Conservation (phyloP, 2,113 vertebrate genomes). For the Formicarius rufipectus region DNA sequence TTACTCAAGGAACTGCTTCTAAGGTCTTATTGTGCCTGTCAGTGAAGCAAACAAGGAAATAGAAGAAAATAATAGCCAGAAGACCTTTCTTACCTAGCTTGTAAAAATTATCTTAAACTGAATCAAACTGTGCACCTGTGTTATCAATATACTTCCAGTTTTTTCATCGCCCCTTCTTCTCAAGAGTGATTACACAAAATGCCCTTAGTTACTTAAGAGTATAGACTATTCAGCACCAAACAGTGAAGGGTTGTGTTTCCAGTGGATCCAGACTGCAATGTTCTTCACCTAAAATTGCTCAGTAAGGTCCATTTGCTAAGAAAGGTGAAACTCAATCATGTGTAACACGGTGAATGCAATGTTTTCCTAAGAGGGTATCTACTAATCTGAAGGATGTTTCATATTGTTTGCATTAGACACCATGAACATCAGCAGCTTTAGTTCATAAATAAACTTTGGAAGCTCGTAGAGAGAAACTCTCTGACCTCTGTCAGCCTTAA, state of each 20-base stretch:
- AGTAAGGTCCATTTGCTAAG: background rate
- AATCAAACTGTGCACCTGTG: background rate
- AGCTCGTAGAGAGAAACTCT: background rate
- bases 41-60: background rate
- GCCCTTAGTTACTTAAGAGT: background rate
- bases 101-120: background rate
- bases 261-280: background rate
- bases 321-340: background rate
- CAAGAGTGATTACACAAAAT: background rate
- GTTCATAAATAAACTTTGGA: background rate
- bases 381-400: background rate
- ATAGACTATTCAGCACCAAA: background rate
- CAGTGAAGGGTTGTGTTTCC: background rate
- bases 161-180: background rate
- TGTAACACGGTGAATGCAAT: background rate
- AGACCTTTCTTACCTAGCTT: background rate
- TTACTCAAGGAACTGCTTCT: background rate
- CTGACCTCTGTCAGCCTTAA: background rate
- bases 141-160: background rate
- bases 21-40: background rate
- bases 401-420: background rate
- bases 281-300: background rate
- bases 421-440: background rate
- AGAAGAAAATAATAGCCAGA: rapidly evolving
- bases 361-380: background rate